Percentiles rank a stretch among this genome's conserved stretches.
phyloP scores from a whole-genome alignment of 1,140 invertebrate species.

The Heterodera schachtii region DNA sequence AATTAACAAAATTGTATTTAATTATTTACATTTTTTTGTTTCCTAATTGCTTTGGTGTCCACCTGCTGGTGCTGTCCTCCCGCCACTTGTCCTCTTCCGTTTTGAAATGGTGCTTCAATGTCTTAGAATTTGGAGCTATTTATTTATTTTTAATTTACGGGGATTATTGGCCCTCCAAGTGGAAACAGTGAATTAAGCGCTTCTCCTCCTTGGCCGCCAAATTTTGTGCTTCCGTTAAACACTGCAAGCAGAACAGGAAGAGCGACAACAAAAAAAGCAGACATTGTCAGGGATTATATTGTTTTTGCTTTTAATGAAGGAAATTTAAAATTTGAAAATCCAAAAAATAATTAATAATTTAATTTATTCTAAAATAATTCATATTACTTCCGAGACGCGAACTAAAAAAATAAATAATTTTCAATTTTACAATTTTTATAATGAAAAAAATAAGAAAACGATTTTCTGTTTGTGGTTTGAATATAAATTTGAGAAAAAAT shows the following conservation, averaged over 20 bases:
- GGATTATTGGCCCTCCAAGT: background rate
- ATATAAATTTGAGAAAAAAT: too few relatives aligned
- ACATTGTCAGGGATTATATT: background rate
- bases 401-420: too few relatives aligned
- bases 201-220: background rate
- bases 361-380: too few relatives aligned
- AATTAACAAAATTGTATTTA: background rate
- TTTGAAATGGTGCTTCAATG: background rate
- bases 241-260: background rate
- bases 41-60: too few relatives aligned
- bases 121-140: background rate
- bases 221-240: background rate
- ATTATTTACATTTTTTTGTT: too few relatives aligned
- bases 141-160: background rate
- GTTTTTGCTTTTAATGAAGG: background rate
- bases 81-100: background rate
- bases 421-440: too few relatives aligned
- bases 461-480: too few relatives aligned
- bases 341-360: too few relatives aligned
- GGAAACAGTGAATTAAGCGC: background rate
- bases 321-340: too few relatives aligned
- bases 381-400: too few relatives aligned
- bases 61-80: too few relatives aligned
- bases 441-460: too few relatives aligned
- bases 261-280: background rate